phyloP scores from a whole-genome alignment of 2,113 vertebrate genomes.

The zebrafish (Danio rerio) region DNA sequence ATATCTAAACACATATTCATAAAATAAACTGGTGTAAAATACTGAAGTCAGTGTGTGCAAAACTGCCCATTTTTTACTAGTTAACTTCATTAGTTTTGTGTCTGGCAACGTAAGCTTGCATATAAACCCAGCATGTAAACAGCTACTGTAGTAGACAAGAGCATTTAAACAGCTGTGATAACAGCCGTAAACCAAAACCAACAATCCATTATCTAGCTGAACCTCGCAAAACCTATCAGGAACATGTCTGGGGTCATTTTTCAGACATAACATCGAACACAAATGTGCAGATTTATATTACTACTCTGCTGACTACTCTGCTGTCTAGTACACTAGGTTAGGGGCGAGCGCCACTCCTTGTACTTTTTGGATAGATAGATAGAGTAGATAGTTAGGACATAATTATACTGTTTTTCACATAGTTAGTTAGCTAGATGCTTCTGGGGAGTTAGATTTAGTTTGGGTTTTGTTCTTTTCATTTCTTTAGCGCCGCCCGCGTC shows the following conservation, averaged over 20 bases:
- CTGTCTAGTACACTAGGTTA: too few species aligned
- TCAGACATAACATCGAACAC: background rate
- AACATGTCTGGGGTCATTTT: background rate
- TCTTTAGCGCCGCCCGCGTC: too few species aligned
- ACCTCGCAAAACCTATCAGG: background rate
- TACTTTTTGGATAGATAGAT: too few species aligned
- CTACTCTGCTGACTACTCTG: too few species aligned
- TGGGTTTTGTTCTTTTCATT: too few species aligned
- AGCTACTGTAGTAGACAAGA: background rate
- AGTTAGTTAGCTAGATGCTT: too few species aligned
- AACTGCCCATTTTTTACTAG: background rate
- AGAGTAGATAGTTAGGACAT: too few species aligned
- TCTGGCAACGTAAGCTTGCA: background rate
- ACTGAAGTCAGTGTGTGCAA: background rate
- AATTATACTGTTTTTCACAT: too few species aligned
- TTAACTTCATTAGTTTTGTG: slow-evolving; percentile 28
- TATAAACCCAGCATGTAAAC: background rate
- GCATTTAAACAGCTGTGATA: slow-evolving; percentile 26
- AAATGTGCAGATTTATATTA: background rate
- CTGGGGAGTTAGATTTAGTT: too few species aligned
- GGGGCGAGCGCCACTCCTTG: too few species aligned
- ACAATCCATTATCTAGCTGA: slow-evolving; percentile 2
- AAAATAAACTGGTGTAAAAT: too few species aligned
- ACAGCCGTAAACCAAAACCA: slow-evolving; percentile 5
- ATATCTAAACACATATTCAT: too few species aligned